Base-by-base conservation (phyloP, 2,888 invertebrate species). In the Ptychoptera albimana region DNA sequence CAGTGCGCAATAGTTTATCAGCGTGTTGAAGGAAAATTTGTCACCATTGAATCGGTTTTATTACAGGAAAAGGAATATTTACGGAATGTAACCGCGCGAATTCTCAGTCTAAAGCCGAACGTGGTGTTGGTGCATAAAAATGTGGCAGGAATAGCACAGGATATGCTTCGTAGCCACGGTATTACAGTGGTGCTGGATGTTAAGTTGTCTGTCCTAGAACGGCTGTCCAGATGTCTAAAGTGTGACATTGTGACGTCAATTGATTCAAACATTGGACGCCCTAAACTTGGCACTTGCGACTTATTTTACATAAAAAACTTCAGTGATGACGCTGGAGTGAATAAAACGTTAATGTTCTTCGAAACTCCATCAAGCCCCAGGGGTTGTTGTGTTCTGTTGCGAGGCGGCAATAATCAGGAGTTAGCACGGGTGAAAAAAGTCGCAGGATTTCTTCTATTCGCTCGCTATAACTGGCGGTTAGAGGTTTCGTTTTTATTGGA, bases 1-100 rank as follows among this genome's bases (percentile, higher is more conserved):
- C 79, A 85, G 52, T 89, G 92, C 47, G 82, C 93, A 2, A 82
- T 98, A 43, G 91, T 92, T 48, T 98, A 96, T 63, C 94, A 97
- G 61, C 70, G 93, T 45, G 85, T 88, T 1, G 92, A 94, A 60
- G 92, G 92, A 11, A 86, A 92, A 59, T 74, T 96, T 49, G 81
- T 93, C 42, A 91, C 93, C 2, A 68, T 98, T 44, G 96, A 97
- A 57, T 94, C 96, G 1, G 82, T 97, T 16, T 72, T 96, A 54
- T 71, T 93, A 68, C 96, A 96, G 73, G 92, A 92, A 62, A 79
- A 79, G 53, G 87, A 91, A 59, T 91, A 88, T 62, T 67, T 92
- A 31, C 73, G 79, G 29, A 82, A 89, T 50, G 83, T 87, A 30
- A 88, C 92, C 5, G 81, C 82, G 1, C 77, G 93, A 53, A 87